Percentiles rank a stretch among this genome's conserved stretches.
Evolutionary conservation across 2,797 vertebrate species (phyloP).

Genomic region (Siniperca scherzeri): DNA sequence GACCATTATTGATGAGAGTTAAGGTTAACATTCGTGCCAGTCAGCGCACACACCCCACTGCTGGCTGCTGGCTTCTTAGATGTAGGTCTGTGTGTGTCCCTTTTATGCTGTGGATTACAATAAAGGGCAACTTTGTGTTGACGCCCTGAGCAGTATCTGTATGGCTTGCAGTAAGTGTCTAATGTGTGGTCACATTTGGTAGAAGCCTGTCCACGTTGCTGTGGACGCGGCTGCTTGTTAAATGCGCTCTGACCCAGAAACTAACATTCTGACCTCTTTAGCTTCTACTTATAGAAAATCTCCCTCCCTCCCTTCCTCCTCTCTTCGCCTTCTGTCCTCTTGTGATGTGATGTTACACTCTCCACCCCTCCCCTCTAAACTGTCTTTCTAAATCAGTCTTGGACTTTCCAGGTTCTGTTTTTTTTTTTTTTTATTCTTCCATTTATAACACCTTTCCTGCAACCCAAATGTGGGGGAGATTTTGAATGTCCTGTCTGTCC

Average conservation of each 20-base stretch:
- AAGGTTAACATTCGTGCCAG: constrained; percentile 65
- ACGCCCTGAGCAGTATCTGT: constrained; percentile 73
- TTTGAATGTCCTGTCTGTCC: background rate
- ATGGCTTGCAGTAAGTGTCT: constrained; percentile 67
- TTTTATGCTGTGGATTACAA: constrained; percentile 71
- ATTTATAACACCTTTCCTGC: constrained; percentile 30
- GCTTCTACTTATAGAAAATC: constrained; percentile 76
- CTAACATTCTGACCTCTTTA: constrained; percentile 78
- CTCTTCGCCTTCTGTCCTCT: constrained; percentile 45
- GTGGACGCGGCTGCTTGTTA: constrained; percentile 63
- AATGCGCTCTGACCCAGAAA: constrained; percentile 81
- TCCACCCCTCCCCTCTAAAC: constrained; percentile 13
- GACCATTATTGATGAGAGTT: constrained; percentile 61
- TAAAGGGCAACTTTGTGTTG: constrained; percentile 79
- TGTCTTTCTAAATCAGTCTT: constrained; percentile 54
- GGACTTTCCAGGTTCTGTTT: constrained; percentile 15
- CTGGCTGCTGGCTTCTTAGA: constrained; percentile 50
- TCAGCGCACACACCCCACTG: constrained; percentile 21
- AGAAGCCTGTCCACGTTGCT: constrained; percentile 71
- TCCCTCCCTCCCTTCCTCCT: constrained; percentile 29
- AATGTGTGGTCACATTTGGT: constrained; percentile 78
- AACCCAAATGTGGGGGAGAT: background rate
- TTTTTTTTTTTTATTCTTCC: background rate
- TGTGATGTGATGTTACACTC: constrained; percentile 37
- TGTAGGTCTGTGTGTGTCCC: constrained; percentile 46